Conservation (phyloP, 1,140 invertebrate genomes). For the Drosophila quadrilineata region DNA sequence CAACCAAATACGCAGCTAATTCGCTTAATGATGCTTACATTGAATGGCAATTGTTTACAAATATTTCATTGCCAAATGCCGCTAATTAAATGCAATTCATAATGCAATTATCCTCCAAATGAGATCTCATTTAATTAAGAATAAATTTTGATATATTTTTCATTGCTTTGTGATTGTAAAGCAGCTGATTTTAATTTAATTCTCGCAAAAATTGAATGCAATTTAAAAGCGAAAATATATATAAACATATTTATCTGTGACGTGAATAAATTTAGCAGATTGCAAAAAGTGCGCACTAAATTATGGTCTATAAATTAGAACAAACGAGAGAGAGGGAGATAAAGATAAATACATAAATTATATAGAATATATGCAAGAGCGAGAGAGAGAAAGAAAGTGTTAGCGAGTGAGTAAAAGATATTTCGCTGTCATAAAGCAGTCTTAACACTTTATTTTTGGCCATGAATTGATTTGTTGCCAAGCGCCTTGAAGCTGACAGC, state of each 20-base stretch:
- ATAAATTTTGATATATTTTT: too few relatives aligned
- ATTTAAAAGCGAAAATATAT: constrained; percentile 2
- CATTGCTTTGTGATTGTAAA: too few relatives aligned
- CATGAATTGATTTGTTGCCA: constrained; percentile 20
- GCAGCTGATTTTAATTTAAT: too few relatives aligned
- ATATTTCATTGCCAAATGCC: neutral
- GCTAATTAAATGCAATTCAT: neutral
- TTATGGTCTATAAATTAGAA: neutral
- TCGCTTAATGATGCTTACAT: neutral
- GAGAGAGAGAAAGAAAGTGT: neutral
- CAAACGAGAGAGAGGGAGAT: neutral
- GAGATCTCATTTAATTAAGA: too few relatives aligned
- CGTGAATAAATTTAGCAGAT: too few relatives aligned
- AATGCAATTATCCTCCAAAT: neutral
- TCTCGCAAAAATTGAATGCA: neutral
- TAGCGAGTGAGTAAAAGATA: too few relatives aligned
- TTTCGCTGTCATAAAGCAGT: too few relatives aligned
- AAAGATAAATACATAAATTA: too few relatives aligned
- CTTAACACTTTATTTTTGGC: constrained; percentile 3
- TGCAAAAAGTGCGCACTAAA: neutral
- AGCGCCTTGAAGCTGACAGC: constrained; percentile 1
- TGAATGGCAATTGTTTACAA: neutral
- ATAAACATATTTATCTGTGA: too few relatives aligned
- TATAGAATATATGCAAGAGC: too few relatives aligned
- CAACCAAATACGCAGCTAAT: neutral